Percentiles rank a stretch among this genome's conserved stretches.
These are phyloP conservation scores for Thecophora atra DNA, from an alignment of 2,888 invertebrate species.

Conservation along the genomic window DNA sequence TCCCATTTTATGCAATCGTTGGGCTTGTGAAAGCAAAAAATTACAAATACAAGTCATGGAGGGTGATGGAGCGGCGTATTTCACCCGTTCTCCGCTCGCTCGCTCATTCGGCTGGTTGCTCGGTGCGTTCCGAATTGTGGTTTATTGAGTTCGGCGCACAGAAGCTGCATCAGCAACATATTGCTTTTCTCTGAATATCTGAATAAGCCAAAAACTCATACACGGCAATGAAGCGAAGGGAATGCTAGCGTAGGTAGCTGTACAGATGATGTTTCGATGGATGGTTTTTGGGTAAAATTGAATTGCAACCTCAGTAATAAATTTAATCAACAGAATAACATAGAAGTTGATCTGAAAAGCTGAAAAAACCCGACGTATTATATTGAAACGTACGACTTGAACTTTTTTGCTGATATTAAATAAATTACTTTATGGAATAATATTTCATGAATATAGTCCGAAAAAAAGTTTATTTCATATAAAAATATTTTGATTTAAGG, in stretches of 20 bases:
- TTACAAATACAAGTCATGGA: too few species aligned
- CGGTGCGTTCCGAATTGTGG: neutral
- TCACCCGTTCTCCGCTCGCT: neutral
- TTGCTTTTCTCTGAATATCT: neutral
- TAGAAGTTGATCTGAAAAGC: neutral
- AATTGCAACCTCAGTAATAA: slow-evolving; percentile 24
- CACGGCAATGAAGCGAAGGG: neutral
- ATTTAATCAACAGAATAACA: slow-evolving; percentile 22
- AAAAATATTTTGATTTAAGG: neutral
- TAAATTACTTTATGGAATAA: too few species aligned
- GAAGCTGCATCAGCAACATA: slow-evolving; percentile 19
- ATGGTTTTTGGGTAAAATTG: neutral
- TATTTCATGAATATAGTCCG: too few species aligned
- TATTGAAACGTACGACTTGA: too few species aligned
- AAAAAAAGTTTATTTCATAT: too few species aligned
- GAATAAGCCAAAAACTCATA: slow-evolving; percentile 9
- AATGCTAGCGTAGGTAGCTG: neutral
- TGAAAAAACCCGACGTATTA: neutral
- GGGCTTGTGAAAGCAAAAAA: neutral
- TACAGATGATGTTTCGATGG: too few species aligned
- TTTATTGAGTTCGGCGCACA: neutral
- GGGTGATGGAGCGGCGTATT: too few species aligned
- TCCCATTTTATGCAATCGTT: neutral
- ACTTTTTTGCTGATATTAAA: too few species aligned
- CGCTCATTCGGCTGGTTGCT: neutral